Evolutionary conservation across 2,797 vertebrate species (phyloP).

Genomic region (Cichlasoma orientale): DNA sequence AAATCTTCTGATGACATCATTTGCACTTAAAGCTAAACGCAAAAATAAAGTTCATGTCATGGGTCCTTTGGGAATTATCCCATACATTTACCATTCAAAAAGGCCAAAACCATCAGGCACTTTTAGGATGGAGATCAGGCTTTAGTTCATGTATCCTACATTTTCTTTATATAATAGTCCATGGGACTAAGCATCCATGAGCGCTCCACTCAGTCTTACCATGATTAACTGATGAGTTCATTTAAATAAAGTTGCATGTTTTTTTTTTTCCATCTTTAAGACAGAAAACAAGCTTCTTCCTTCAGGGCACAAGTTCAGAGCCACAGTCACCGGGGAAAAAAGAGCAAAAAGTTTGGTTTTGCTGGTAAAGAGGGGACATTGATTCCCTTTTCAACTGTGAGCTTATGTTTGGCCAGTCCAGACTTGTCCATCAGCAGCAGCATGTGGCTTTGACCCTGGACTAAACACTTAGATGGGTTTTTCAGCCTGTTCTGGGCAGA

Average conservation of each 20-base stretch:
- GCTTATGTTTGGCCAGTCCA: constrained; percentile 64
- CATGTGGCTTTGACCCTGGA: constrained; percentile 60
- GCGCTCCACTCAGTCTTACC: constrained; percentile 56
- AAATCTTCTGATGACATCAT: constrained; percentile 61
- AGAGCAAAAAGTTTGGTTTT: constrained; percentile 49
- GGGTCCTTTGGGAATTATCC: constrained; percentile 67
- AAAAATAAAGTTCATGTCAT: constrained; percentile 52
- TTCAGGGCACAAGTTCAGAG: constrained; percentile 37
- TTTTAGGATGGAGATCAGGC: constrained; percentile 78
- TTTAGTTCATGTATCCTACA: constrained; percentile 64
- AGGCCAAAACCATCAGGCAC: constrained; percentile 81
- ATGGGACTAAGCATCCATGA: constrained; percentile 80
- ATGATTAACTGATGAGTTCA: constrained; percentile 46
- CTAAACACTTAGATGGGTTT: constrained; percentile 35
- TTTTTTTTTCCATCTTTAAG: constrained; percentile 8
- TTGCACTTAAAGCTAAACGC: constrained; percentile 67
- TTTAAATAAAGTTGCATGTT: constrained; percentile 57
- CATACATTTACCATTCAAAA: constrained; percentile 69
- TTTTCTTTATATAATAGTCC: constrained; percentile 75
- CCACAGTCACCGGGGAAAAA: constrained; percentile 37
- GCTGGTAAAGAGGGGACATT: constrained; percentile 66
- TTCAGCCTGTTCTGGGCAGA: constrained; percentile 33
- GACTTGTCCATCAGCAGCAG: constrained; percentile 70
- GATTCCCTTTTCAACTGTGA: constrained; percentile 65
- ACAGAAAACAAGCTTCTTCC: constrained; percentile 49